Conservation (phyloP, 2,113 vertebrate genomes). For the Sardina pilchardus region DNA sequence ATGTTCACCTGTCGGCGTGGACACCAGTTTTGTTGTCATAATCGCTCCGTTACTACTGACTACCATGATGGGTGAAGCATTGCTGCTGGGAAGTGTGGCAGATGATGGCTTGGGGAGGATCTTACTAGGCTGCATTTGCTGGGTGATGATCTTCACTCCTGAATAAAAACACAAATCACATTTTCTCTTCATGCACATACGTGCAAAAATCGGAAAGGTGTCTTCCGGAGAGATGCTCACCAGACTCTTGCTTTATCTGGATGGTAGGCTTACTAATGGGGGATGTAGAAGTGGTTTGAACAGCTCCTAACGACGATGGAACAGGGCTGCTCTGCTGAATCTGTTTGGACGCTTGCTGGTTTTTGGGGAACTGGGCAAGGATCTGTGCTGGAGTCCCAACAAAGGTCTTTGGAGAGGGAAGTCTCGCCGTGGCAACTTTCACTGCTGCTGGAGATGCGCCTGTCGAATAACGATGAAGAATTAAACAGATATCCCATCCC, state of each 20-base stretch:
- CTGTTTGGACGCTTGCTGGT: conserved; percentile 83
- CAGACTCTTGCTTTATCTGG: conserved; percentile 98
- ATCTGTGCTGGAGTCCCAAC: conserved; percentile 88
- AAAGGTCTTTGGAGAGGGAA: conserved; percentile 91
- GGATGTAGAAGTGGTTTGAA: conserved; percentile 71
- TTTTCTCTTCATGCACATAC: not conserved
- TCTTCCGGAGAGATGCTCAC: conserved; percentile 62
- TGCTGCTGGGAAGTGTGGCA: conserved; percentile 86
- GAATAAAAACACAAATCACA: conserved; percentile 4
- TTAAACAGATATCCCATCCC: not conserved
- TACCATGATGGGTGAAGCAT: conserved; percentile 97
- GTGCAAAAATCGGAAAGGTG: not conserved
- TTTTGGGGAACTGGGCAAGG: conserved; percentile 91
- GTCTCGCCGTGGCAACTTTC: conserved; percentile 86
- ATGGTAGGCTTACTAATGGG: conserved; percentile 90
- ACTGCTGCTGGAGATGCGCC: conserved; percentile 83
- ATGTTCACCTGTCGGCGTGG: conserved; percentile 86
- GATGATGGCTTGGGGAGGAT: conserved; percentile 96
- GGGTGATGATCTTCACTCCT: conserved; percentile 99
- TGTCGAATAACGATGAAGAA: conserved; percentile 41
- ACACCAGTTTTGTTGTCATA: conserved; percentile 97
- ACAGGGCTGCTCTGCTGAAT: conserved; percentile 69
- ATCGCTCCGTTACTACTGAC: conserved; percentile 98
- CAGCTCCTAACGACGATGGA: conserved; percentile 62
- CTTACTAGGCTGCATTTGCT: conserved; percentile 98